Evolutionary conservation across 2,888 invertebrate genomes (phyloP).

Genomic region (Hemaris fuciformis): DNA sequence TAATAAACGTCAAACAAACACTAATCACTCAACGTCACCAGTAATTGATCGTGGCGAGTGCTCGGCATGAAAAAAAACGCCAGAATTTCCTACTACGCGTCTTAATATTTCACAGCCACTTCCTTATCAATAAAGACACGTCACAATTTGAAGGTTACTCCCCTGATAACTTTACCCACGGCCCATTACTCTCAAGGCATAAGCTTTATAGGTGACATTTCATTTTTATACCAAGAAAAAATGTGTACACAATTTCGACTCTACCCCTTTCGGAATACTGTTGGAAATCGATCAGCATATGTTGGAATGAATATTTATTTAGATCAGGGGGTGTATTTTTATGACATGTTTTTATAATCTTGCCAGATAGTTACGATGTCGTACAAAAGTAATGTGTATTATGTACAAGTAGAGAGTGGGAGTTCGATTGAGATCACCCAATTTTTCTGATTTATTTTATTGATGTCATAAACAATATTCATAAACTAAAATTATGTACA

Average conservation of each 20-base stretch:
- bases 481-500: neutral
- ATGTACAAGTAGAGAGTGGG: slow-evolving; percentile 1
- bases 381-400: slow-evolving; percentile 17
- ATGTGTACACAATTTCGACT: neutral
- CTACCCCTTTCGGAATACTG: neutral
- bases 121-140: slow-evolving; percentile 52
- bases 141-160: slow-evolving; percentile 53
- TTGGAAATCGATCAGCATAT: neutral
- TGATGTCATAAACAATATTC: neutral
- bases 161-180: slow-evolving; percentile 46
- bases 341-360: slow-evolving; percentile 64
- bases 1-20: slow-evolving; percentile 28
- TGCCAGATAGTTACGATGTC: slow-evolving; percentile 42
- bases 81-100: slow-evolving; percentile 27
- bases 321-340: slow-evolving; percentile 48
- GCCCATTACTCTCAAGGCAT: slow-evolving; percentile 47
- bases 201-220: slow-evolving; percentile 30
- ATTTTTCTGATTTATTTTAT: neutral
- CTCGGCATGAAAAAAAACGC: slow-evolving; percentile 25
- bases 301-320: slow-evolving; percentile 44
- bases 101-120: slow-evolving; percentile 36
- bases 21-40: slow-evolving; percentile 13
- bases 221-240: slow-evolving; percentile 19
- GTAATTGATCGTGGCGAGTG: slow-evolving; percentile 4
- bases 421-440: neutral